A percentile compares a stretch with the other conserved stretches of the same genome.
phyloP scores from a whole-genome alignment of 2,888 invertebrate species.

The Ichneumoninae sp. region DNA sequence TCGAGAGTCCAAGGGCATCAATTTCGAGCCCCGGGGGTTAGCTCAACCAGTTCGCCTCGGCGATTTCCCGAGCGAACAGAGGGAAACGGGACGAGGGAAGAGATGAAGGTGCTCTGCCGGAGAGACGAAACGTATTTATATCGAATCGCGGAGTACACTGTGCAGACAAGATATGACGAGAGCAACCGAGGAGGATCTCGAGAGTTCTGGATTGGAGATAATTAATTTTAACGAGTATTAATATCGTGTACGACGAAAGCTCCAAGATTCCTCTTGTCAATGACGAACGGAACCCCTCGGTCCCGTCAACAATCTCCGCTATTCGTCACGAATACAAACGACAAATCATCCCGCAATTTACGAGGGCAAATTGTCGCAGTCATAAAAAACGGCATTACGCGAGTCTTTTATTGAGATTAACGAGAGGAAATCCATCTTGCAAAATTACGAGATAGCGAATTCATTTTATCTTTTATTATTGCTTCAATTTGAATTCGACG shows the following conservation, averaged over 20 bases:
- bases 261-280: slow-evolving; percentile 32
- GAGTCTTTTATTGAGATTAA: slow-evolving; percentile 27
- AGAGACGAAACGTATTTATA: slow-evolving; percentile 11
- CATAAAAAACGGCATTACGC: not conserved
- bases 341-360: slow-evolving; percentile 53
- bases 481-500: too few species aligned
- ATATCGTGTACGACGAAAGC: slow-evolving; percentile 54
- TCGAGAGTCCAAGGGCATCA: slow-evolving; percentile 50
- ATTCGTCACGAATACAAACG: slow-evolving; percentile 27
- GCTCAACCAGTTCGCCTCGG: slow-evolving; percentile 21
- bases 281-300: slow-evolving; percentile 25
- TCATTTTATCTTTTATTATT: not conserved
- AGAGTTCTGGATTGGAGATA: slow-evolving; percentile 42
- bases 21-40: slow-evolving; percentile 28
- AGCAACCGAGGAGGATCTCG: slow-evolving; percentile 11
- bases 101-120: slow-evolving; percentile 18
- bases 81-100: slow-evolving; percentile 5
- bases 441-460: not conserved
- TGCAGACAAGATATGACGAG: slow-evolving; percentile 15
- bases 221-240: slow-evolving; percentile 65
- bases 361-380: slow-evolving; percentile 36
- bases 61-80: slow-evolving; percentile 33
- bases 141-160: slow-evolving; percentile 21
- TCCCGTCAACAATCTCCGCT: slow-evolving; percentile 12
- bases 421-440: not conserved